Conservation (phyloP, 2,888 invertebrate species). For the Philereme transversata region DNA sequence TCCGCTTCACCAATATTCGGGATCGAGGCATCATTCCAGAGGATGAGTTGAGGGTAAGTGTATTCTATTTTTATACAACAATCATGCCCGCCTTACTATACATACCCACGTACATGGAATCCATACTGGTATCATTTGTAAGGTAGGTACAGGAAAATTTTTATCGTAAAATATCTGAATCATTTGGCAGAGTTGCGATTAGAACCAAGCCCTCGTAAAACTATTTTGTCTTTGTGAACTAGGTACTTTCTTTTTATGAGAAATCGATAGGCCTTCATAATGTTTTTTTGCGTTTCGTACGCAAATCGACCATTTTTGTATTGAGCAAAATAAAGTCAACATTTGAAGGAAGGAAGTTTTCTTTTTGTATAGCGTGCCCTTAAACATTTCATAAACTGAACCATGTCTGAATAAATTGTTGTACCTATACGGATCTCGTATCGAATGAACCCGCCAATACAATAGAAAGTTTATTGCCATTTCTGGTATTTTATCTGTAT, state of each 20-base stretch:
- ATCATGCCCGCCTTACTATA: too few species aligned
- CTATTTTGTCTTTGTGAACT: too few species aligned
- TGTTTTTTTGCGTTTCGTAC: too few species aligned
- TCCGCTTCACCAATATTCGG: slow-evolving; percentile 87
- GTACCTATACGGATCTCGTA: slow-evolving; percentile 11
- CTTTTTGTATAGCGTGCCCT: slow-evolving; percentile 29
- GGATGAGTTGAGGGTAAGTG: slow-evolving; percentile 71
- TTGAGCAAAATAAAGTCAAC: slow-evolving; percentile 1
- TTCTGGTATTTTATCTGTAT: too few species aligned
- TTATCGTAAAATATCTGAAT: too few species aligned
- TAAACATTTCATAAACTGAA: slow-evolving; percentile 28
- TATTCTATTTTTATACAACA: background rate
- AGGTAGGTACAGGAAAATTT: too few species aligned
- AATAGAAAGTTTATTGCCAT: slow-evolving; percentile 31
- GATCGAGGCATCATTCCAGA: slow-evolving; percentile 87
- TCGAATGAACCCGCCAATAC: slow-evolving; percentile 19
- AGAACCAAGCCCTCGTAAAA: too few species aligned
- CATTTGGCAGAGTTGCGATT: too few species aligned
- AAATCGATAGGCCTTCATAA: too few species aligned
- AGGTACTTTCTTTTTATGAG: too few species aligned
- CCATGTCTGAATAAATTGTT: slow-evolving; percentile 26
- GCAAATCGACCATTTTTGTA: background rate
- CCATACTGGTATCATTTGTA: too few species aligned
- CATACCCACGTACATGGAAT: too few species aligned
- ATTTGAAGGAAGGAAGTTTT: slow-evolving; percentile 10